These are phyloP conservation scores for Mycteria americana DNA, from an alignment of 2,797 vertebrate species.

Conservation along the genomic window DNA sequence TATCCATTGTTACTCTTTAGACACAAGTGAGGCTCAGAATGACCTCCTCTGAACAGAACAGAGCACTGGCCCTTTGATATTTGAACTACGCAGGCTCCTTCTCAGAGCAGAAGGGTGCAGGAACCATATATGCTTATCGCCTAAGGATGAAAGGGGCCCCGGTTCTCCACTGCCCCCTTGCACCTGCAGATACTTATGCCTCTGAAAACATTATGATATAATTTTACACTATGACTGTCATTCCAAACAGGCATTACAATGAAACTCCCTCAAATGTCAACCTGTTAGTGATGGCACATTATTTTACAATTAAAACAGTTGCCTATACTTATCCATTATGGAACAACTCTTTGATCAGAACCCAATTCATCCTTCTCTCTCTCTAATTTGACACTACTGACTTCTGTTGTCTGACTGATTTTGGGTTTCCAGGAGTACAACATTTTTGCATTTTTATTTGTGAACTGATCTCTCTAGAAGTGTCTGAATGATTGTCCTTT, in stretches of 20 bases:
- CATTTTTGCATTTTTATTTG: conserved; percentile 38
- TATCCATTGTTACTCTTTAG: background rate
- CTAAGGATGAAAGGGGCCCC: background rate
- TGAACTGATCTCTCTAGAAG: conserved; percentile 51
- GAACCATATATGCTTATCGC: background rate
- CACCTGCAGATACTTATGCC: background rate
- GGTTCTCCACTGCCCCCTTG: background rate
- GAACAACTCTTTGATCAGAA: background rate
- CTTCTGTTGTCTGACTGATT: background rate
- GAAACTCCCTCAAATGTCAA: background rate
- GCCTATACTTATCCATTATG: background rate
- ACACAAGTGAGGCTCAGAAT: background rate
- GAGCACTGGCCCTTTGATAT: background rate
- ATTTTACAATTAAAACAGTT: background rate
- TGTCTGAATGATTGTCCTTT: conserved; percentile 38
- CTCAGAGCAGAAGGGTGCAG: background rate
- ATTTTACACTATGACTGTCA: too few species aligned
- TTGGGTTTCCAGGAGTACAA: background rate
- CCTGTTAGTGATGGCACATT: background rate
- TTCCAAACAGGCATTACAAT: background rate
- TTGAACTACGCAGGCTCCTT: background rate
- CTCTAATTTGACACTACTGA: background rate
- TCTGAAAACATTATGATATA: background rate
- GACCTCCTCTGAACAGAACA: background rate
- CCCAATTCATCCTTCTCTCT: background rate